Evolutionary conservation across 1,140 invertebrate species (phyloP), one percentile per base, ranked within the genome.

Genomic region (Brachionus manjavacas): DNA sequence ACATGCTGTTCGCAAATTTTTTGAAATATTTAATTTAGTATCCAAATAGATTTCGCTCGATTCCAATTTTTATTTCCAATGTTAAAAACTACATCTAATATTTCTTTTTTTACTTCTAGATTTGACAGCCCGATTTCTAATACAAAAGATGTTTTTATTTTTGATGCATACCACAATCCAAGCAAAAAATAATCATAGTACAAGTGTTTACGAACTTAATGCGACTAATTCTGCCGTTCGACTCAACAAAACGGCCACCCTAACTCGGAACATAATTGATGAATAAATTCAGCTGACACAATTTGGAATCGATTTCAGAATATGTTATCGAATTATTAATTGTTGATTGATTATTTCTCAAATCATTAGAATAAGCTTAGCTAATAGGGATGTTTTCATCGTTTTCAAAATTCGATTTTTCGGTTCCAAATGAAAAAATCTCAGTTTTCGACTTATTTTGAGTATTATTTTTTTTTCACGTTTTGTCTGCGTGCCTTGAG

Each of bases 51-150:
- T 70, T 70, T 70, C 9, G 25, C 25, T 70, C 3, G 39, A 70
- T 70, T 70, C 16, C 66, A 70, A 31, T 70, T 39, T 70, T 70
- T n/a, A 16, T 70, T 70, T 70, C 39, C 66, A 35, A 70, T 70
- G 12, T 11, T n/a, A 70, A n/a, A 31, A 39, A 70, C 8, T 35
- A 70, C 25, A 35, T 35, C 25, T 35, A 70, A 35, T 35, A 70
- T 39, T 35, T 31, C 3, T 28, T 70, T 70, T 8, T 70, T 70
- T 35, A 35, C 35, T 35, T 70, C 66, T 12, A 70, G n/a, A 70
- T 70, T 70, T n/a, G 66, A 25, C 11, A 35, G 25, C 1, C 25
- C 66, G 23, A 70, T 35, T 70, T 70, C 9, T 35, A 1, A 35
- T n/a, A 35, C n/a, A 35, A 70, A 70, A 35, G 66, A 35, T 70